Percentiles rank a stretch among this genome's conserved stretches.
phyloP scores from a whole-genome alignment of 2,113 vertebrate genomes.

The Proteles cristata region DNA sequence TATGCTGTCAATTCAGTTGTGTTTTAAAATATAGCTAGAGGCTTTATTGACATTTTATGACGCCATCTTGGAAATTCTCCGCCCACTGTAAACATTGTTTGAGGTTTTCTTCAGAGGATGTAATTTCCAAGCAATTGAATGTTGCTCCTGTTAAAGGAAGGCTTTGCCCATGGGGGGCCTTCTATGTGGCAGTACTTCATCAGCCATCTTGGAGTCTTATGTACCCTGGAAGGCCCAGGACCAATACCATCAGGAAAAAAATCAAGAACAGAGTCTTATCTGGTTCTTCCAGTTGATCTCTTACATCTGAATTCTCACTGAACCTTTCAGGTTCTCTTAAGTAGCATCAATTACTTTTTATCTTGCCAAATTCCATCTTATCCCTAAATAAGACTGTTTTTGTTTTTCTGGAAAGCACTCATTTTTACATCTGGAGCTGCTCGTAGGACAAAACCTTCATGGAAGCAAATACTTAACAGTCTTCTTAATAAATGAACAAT shows the following conservation, averaged over 20 bases:
- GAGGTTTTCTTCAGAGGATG: not conserved
- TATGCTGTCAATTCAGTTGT: not conserved
- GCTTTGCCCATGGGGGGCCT: not conserved
- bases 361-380: not conserved
- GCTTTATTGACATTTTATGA: not conserved
- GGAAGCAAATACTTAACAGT: not conserved
- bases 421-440: not conserved
- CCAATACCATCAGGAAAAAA: not conserved
- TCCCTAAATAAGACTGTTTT: slow-evolving; percentile 13
- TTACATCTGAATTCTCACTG: not conserved
- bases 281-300: not conserved
- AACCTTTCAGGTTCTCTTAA: not conserved
- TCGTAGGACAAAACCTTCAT: not conserved
- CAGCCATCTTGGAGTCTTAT: not conserved
- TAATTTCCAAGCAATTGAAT: not conserved
- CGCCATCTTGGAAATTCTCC: not conserved
- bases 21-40: not conserved
- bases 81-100: not conserved
- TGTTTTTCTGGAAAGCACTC: not conserved
- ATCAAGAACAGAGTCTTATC: not conserved
- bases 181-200: not conserved
- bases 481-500: slow-evolving; percentile 39
- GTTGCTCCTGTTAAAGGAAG: not conserved
- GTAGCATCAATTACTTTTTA: slow-evolving; percentile 18
- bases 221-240: not conserved